Evolutionary conservation across 2,888 invertebrate genomes (phyloP).

Genomic region (Vannuccia rotundouncinata): DNA sequence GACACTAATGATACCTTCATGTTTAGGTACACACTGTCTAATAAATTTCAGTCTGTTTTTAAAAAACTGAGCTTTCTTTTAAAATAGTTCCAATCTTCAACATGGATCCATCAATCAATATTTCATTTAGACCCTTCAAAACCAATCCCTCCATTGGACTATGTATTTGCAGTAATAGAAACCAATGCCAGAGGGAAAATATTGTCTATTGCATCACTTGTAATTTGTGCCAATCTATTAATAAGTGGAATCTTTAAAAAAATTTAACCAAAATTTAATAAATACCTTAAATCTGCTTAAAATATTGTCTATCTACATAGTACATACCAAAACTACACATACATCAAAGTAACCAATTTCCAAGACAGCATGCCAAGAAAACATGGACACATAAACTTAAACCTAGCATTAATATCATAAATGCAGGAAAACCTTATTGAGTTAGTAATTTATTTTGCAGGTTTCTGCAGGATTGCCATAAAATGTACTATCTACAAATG

Average conservation of each 20-base stretch:
- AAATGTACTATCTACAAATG: too few relatives aligned
- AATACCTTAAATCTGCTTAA: conserved; percentile 2
- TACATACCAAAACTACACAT: neutral
- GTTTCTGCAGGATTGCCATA: too few relatives aligned
- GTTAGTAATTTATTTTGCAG: too few relatives aligned
- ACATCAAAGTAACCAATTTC: neutral
- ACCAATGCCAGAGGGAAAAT: neutral
- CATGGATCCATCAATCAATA: neutral
- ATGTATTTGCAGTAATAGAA: neutral
- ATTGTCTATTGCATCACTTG: conserved; percentile 11
- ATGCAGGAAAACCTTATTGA: neutral
- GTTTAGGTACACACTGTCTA: neutral
- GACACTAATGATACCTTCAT: neutral
- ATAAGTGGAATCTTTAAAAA: neutral
- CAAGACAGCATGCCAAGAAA: conserved; percentile 12
- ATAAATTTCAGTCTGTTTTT: neutral
- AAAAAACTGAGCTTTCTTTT: neutral
- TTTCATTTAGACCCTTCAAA: neutral
- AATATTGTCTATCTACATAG: conserved; percentile 4
- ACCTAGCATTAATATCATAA: neutral
- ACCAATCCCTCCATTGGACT: neutral
- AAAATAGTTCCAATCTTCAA: neutral
- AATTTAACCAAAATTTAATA: neutral
- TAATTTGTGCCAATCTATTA: neutral
- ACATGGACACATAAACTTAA: neutral